phyloP scores from a whole-genome alignment of 2,113 vertebrate genomes.

The Petromus typicus region DNA sequence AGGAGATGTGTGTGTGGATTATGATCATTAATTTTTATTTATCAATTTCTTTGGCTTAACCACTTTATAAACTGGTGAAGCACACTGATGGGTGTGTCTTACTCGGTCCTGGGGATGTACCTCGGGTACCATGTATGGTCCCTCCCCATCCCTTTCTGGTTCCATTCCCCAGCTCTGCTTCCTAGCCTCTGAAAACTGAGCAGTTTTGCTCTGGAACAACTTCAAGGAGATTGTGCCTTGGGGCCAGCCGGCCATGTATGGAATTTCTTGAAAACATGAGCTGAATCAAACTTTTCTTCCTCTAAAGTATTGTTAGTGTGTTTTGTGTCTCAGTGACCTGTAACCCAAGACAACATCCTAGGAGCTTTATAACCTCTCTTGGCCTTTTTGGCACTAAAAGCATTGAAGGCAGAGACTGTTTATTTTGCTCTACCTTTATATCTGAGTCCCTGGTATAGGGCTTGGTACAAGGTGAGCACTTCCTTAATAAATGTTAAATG shows the following conservation, averaged over 20 bases:
- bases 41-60: not conserved
- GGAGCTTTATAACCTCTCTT: not conserved
- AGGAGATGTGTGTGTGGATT: not conserved
- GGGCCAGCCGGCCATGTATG: not conserved
- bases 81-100: not conserved
- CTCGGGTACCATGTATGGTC: not conserved
- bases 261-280: not conserved
- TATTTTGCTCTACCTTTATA: not conserved
- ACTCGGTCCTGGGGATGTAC: not conserved
- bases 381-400: not conserved
- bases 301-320: not conserved
- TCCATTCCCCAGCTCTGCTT: not conserved
- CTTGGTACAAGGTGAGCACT: not conserved
- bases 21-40: not conserved
- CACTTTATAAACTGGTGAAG: not conserved
- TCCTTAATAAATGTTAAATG: not conserved
- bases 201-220: not conserved
- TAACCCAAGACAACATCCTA: not conserved
- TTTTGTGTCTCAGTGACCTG: not conserved
- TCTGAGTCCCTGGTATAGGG: not conserved
- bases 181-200: too few relatives aligned
- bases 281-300: not conserved
- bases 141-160: not conserved
- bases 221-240: not conserved
- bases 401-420: not conserved